A percentile compares a stretch with the other conserved stretches of the same genome.
These are phyloP conservation scores for Brachionichthys hirsutus DNA, from an alignment of 2,113 vertebrate genomes.

Conservation along the genomic window DNA sequence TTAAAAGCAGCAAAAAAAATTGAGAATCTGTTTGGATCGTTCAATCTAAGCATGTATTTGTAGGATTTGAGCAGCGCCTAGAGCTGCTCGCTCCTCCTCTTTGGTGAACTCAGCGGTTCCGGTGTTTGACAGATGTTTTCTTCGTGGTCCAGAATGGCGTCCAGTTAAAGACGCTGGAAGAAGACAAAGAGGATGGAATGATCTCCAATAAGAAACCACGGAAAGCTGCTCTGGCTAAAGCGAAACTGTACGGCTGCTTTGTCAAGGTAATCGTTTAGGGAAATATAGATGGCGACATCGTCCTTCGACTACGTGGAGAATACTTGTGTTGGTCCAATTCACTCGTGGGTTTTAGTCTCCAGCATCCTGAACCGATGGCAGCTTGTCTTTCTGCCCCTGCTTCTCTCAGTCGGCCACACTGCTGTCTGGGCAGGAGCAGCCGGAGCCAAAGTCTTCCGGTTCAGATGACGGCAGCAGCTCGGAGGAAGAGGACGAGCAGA, in stretches of 20 bases:
- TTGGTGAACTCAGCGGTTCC: neutral
- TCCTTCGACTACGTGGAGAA: neutral
- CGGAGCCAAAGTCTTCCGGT: constrained; percentile 10
- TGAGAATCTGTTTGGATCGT: neutral
- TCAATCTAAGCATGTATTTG: neutral
- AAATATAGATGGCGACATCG: neutral
- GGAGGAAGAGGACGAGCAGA: constrained; percentile 76
- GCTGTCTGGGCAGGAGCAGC: constrained; percentile 76
- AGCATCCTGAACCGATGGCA: no score
- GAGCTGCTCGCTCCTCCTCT: neutral
- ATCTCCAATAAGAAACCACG: constrained; percentile 80
- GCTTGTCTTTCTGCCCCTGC: neutral
- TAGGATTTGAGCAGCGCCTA: neutral
- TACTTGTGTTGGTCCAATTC: neutral
- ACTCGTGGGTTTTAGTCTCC: no score
- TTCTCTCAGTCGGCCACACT: constrained; percentile 81
- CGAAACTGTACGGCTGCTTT: constrained; percentile 86
- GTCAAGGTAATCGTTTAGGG: constrained; percentile 81
- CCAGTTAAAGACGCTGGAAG: constrained; percentile 66
- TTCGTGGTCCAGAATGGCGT: constrained; percentile 78
- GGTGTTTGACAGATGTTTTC: neutral
- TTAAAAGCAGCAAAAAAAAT: no score
- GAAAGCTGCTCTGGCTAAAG: constrained; percentile 57
- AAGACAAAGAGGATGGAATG: constrained; percentile 49
- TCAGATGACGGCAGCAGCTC: constrained; percentile 74